A percentile compares a stretch with the other conserved stretches of the same genome.
Evolutionary conservation across 2,113 vertebrate species (phyloP).

Genomic region (Mesocricetus auratus): DNA sequence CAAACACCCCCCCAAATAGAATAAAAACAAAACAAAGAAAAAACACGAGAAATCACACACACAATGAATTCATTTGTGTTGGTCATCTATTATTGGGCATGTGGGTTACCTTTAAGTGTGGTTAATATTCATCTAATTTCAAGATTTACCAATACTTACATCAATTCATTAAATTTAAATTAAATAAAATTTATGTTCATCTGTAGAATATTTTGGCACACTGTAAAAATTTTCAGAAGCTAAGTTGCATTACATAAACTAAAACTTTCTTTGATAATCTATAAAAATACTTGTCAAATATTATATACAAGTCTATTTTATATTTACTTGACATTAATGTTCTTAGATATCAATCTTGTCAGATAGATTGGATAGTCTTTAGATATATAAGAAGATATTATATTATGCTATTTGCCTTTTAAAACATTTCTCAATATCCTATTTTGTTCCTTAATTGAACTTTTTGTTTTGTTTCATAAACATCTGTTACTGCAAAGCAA

Average conservation of each 20-base stretch:
- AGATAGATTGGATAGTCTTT: conserved; percentile 55
- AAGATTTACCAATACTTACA: conserved; percentile 13
- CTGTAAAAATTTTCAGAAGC: conserved; percentile 68
- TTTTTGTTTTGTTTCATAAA: conserved; percentile 84
- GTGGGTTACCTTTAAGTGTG: not conserved
- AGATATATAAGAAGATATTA: conserved; percentile 60
- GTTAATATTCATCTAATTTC: conserved; percentile 36
- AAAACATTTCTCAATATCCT: conserved; percentile 65
- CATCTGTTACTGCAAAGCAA: conserved; percentile 84
- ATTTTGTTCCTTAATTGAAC: conserved; percentile 81
- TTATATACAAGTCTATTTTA: conserved; percentile 55
- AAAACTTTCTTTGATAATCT: conserved; percentile 61
- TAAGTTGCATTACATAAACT: conserved; percentile 78
- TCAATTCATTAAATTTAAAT: conserved; percentile 61
- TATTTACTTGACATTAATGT: conserved; percentile 61
- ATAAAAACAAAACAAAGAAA: not conserved
- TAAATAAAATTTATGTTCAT: conserved; percentile 63
- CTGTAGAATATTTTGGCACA: conserved; percentile 65
- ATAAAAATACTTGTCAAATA: conserved; percentile 69
- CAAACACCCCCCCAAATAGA: not conserved
- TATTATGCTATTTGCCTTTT: conserved; percentile 68
- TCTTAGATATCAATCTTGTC: conserved; percentile 63
- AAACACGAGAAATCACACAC: not conserved
- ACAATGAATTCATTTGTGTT: not conserved
- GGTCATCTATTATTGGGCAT: not conserved